Conservation (phyloP, 2,888 invertebrate genomes). For the Chrysomela aeneicollis region DNA sequence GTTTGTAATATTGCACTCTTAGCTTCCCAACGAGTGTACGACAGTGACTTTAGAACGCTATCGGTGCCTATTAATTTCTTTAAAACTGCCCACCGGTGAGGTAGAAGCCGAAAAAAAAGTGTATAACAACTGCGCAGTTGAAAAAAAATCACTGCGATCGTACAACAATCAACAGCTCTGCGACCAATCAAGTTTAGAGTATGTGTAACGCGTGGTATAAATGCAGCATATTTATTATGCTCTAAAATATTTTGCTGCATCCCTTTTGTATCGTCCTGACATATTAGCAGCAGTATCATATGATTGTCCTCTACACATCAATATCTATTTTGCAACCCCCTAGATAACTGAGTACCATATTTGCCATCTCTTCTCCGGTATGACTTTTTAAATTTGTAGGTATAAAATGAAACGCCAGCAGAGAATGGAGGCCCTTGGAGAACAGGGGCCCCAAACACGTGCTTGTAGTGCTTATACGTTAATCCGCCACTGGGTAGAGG, state of each 20-base stretch:
- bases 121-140: not conserved
- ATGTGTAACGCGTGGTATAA: not conserved
- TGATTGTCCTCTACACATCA: constrained; percentile 7
- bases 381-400: too few species aligned
- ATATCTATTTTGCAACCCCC: too few species aligned
- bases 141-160: not conserved
- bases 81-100: not conserved
- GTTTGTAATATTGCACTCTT: not conserved
- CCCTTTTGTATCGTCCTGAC: not conserved
- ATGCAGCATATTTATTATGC: not conserved
- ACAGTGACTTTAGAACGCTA: not conserved
- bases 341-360: too few species aligned
- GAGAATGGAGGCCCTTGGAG: too few species aligned
- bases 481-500: too few species aligned
- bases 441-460: too few species aligned
- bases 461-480: too few species aligned
- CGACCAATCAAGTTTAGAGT: not conserved
- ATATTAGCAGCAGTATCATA: constrained; percentile 6
- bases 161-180: not conserved
- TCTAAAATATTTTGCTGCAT: not conserved
- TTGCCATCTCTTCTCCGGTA: too few species aligned
- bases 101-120: not conserved
- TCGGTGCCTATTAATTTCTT: too few species aligned
- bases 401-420: too few species aligned
- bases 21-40: not conserved